Percentiles rank a stretch among this genome's conserved stretches.
phyloP scores from a whole-genome alignment of 1,140 invertebrate species.

The Lepidurus apus region DNA sequence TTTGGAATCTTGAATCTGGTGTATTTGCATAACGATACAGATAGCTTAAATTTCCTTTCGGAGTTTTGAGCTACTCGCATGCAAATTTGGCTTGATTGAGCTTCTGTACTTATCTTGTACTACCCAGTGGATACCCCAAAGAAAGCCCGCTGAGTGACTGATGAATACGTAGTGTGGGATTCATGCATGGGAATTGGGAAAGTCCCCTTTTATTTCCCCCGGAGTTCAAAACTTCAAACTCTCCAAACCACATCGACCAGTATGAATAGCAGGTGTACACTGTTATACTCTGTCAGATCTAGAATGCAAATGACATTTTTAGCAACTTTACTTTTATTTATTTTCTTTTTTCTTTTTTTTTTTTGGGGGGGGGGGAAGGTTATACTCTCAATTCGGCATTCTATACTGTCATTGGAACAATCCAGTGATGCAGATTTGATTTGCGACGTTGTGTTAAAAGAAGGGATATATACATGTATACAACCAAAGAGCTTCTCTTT shows the following conservation, averaged over 20 bases:
- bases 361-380: too few species aligned
- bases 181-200: conserved; percentile 9
- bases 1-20: neutral
- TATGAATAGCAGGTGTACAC: neutral
- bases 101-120: conserved; percentile 14
- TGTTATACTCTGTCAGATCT: too few species aligned
- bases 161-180: conserved; percentile 9
- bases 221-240: neutral
- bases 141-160: conserved; percentile 11
- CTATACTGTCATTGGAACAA: neutral
- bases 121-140: neutral
- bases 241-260: neutral
- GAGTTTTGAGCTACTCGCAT: neutral
- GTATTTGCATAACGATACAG: neutral
- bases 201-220: neutral
- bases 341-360: too few species aligned
- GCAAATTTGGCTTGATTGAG: neutral
- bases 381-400: neutral
- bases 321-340: too few species aligned
- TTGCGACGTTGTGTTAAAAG: neutral
- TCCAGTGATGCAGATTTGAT: neutral
- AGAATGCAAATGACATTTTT: too few species aligned
- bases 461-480: neutral
- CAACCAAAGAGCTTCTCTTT: neutral
- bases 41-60: neutral